Percentiles rank a stretch among this genome's conserved stretches.
These are phyloP conservation scores for Canis aureus DNA, from an alignment of 2,113 vertebrate species.

Conservation along the genomic window DNA sequence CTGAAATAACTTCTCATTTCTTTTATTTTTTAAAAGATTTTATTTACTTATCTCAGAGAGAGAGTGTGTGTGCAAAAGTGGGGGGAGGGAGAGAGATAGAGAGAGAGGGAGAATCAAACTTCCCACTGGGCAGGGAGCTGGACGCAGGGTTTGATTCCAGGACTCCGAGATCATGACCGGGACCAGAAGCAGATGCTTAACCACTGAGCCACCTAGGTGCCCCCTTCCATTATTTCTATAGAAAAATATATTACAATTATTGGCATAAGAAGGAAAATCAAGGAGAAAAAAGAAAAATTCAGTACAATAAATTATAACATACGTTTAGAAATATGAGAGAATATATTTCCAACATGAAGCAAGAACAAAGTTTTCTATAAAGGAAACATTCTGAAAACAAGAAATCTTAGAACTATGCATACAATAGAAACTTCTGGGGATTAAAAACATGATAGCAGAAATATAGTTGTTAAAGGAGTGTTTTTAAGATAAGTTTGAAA, in stretches of 20 bases:
- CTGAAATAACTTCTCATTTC: neutral
- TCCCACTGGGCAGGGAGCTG: neutral
- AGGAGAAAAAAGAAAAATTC: neutral
- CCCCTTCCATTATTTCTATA: neutral
- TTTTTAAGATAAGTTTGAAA: neutral
- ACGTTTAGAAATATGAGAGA: neutral
- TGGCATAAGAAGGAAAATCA: neutral
- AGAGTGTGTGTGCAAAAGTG: neutral
- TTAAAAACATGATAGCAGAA: slow-evolving; percentile 9
- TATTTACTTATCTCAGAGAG: neutral
- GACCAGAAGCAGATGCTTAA: neutral
- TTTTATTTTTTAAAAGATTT: neutral
- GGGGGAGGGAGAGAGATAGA: neutral
- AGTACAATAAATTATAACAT: neutral
- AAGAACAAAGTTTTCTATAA: neutral
- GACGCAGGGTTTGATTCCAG: neutral
- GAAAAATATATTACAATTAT: neutral
- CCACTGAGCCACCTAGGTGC: neutral
- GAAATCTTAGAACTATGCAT: neutral
- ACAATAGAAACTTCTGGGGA: neutral
- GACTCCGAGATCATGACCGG: neutral
- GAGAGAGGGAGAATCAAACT: neutral
- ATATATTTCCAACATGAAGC: neutral
- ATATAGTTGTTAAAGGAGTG: neutral
- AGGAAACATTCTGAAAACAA: neutral